Percentiles rank a stretch among this genome's conserved stretches.
Conservation (phyloP, 2,113 vertebrate species). For the Nycticryphes semicollaris region DNA sequence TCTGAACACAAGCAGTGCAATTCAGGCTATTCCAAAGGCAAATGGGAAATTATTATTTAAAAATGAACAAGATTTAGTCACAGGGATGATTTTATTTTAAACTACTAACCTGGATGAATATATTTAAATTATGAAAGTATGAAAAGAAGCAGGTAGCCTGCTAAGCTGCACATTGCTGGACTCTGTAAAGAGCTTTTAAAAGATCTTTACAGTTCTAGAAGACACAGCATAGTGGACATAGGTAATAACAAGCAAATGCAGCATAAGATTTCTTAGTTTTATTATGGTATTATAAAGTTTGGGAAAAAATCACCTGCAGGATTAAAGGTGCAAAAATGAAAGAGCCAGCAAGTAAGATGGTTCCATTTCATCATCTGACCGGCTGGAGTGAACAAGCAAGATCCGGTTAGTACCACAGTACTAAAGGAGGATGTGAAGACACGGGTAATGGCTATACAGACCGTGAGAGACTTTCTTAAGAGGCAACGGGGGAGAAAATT, state of each 20-base stretch:
- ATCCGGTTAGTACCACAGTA: too few relatives aligned
- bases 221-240: not conserved
- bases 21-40: not conserved
- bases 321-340: too few relatives aligned
- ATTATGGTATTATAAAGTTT: not conserved
- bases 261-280: not conserved
- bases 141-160: not conserved
- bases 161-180: not conserved
- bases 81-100: not conserved
- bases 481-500: too few relatives aligned
- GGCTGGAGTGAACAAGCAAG: too few relatives aligned
- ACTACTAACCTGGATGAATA: not conserved
- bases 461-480: too few relatives aligned
- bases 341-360: too few relatives aligned
- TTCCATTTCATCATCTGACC: too few relatives aligned
- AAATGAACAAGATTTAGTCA: not conserved
- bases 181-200: not conserved
- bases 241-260: not conserved
- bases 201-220: not conserved
- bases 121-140: not conserved
- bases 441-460: too few relatives aligned
- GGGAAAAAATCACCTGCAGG: not conserved
- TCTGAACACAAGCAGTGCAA: not conserved
- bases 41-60: not conserved
- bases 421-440: too few relatives aligned